Evolutionary conservation across 1,140 invertebrate genomes (phyloP).

Genomic region (Trissolcus basalis): DNA sequence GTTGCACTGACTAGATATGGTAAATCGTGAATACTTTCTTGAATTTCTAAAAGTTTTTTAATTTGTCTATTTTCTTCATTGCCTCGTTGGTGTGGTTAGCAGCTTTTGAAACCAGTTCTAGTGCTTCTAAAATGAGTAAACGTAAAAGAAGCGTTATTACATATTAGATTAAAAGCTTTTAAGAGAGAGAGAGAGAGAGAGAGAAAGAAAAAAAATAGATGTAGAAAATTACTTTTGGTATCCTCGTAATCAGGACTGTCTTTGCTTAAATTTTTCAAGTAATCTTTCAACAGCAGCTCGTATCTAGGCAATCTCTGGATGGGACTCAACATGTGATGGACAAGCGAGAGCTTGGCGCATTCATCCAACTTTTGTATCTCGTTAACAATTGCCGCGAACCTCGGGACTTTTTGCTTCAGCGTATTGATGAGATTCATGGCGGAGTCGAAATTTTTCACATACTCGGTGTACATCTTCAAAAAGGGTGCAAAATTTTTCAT

Average conservation of each 20-base stretch:
- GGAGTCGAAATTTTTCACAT: conserved; percentile 83
- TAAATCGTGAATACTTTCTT: conserved; percentile 76
- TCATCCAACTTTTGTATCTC: conserved; percentile 82
- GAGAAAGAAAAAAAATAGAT: too few species aligned
- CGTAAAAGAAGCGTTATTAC: background rate
- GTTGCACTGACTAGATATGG: conserved; percentile 84
- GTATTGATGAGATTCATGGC: conserved; percentile 81
- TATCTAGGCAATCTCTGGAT: conserved; percentile 86
- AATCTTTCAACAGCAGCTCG: conserved; percentile 81
- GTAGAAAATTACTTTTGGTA: conserved; percentile 72
- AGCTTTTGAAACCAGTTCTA: conserved; percentile 84
- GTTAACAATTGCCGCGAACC: conserved; percentile 79
- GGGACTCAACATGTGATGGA: conserved; percentile 87
- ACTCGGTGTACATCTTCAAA: conserved; percentile 84
- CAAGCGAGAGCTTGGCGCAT: conserved; percentile 81
- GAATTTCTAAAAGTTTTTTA: conserved; percentile 74
- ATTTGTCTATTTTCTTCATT: conserved; percentile 78
- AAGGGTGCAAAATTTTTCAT: conserved; percentile 87
- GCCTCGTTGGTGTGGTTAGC: conserved; percentile 86
- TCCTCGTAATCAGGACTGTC: conserved; percentile 81
- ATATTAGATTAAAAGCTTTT: too few species aligned
- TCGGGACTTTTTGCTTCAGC: conserved; percentile 78
- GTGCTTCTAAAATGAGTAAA: conserved; percentile 76
- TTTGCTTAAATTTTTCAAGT: conserved; percentile 79
- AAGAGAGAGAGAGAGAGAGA: too few species aligned